Conservation (phyloP, 2,797 vertebrate species). For the Sebastes steindachneri region DNA sequence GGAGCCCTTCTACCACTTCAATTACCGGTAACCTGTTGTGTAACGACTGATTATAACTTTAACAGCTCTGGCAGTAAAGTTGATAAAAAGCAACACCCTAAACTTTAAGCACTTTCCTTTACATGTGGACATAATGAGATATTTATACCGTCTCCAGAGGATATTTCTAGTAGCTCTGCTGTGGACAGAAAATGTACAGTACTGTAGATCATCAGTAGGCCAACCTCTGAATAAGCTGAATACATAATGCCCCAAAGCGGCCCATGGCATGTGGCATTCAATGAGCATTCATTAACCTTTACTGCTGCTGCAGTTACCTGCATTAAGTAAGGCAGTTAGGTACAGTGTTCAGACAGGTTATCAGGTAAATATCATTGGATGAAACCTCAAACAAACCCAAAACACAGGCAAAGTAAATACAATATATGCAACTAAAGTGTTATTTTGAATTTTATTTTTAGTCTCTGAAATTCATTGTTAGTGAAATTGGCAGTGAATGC, state of each 20-base stretch:
- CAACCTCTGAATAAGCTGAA: conserved; percentile 65
- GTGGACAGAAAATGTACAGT: conserved; percentile 49
- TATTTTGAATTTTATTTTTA: conserved; percentile 1
- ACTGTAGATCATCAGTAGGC: conserved; percentile 60
- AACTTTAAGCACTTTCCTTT: conserved; percentile 57
- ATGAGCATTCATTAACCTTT: conserved; percentile 82
- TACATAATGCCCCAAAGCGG: conserved; percentile 67
- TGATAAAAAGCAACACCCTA: conserved; percentile 7
- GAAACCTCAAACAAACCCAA: conserved; percentile 17
- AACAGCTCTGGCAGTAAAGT: conserved; percentile 6
- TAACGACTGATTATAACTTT: conserved; percentile 9
- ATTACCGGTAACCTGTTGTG: conserved; percentile 24
- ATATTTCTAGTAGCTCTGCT: conserved; percentile 33
- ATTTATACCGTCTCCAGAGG: conserved; percentile 61
- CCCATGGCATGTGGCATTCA: conserved; percentile 74
- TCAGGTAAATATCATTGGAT: conserved; percentile 23
- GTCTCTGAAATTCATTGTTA: neutral
- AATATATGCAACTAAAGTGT: neutral
- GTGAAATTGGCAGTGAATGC: conserved; percentile 42
- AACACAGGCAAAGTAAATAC: neutral
- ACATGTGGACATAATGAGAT: conserved; percentile 65
- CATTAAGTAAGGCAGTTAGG: conserved; percentile 48
- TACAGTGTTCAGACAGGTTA: conserved; percentile 37
- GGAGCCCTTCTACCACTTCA: neutral
- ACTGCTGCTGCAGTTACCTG: conserved; percentile 61